Base-by-base conservation (phyloP, 2,113 vertebrate genomes). In the Rattus rattus region DNA sequence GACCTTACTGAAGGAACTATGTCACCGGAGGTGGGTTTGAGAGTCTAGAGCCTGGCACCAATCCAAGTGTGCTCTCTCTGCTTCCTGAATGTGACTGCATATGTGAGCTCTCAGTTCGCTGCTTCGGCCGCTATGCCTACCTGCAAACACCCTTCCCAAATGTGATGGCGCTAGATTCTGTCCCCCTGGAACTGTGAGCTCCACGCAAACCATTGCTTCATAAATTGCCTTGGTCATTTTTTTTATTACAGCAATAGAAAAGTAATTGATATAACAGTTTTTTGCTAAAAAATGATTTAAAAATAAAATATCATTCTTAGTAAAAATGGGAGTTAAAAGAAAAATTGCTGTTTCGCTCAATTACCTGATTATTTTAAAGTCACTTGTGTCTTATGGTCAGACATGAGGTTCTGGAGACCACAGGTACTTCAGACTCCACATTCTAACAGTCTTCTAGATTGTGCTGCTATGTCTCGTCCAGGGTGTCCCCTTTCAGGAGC, bases 311-410 rank as follows among this genome's bases (percentile, higher is more conserved):
- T 33, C 92, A 3, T 85, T 93, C 24, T 26, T 63, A 95, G 20
- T 28, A 36, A 84, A 43, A 93, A 72, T 93, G 2, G 4, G 88
- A 94, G 24, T 81, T 61, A 96, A 97, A 7, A 94, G 88, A 95
- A 92, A 49, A 0, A 33, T 9, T 0, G 26, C 5, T 83, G 6
- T 77, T 90, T 89, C 16, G 28, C 69, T 88, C 72, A 54, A n/a
- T 49, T 85, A 83, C 72, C 1, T 43, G 22, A 4, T 97, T 91
- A 59, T 26, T 85, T 88, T 52, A 56, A 91, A 47, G 16, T 67
- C 56, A 16, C 59, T 39, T 61, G 54, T 76, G 16, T 61, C 56
- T 24, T 33, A 30, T 33, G 22, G 33, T 72, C 79, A 6, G 24
- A 52, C 65, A 3, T 26, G 47, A 81, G 13, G 80, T 33, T 43